phyloP scores from a whole-genome alignment of 2,113 vertebrate species.

The Gambusia holbrooki region DNA sequence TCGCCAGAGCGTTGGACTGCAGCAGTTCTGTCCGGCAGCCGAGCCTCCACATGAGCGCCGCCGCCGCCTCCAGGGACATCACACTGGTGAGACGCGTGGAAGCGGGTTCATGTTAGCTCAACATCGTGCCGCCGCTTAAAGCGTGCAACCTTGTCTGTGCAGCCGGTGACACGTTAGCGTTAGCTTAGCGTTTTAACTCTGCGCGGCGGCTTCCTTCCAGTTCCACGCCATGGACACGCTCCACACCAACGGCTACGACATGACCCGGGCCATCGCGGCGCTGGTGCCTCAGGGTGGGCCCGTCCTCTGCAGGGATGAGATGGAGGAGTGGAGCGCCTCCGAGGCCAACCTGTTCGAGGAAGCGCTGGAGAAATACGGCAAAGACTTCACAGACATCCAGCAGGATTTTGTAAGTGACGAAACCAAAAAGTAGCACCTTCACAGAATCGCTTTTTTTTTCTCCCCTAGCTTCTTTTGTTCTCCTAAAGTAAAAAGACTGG shows the following conservation, averaged over 20 bases:
- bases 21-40: constrained; percentile 85
- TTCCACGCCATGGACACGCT: constrained; percentile 99
- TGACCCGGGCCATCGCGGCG: constrained; percentile 94
- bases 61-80: constrained; percentile 85
- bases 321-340: constrained; percentile 99
- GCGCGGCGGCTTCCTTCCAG: constrained; percentile 61
- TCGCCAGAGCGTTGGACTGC: constrained; percentile 84
- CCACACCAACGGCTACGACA: constrained; percentile 92
- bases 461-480: not conserved
- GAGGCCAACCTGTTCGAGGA: constrained; percentile 98
- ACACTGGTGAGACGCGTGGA: constrained; percentile 76
- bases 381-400: constrained; percentile 98
- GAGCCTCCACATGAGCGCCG: constrained; percentile 86
- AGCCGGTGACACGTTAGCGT: constrained; percentile 10
- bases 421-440: not conserved
- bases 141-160: not conserved
- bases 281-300: constrained; percentile 98
- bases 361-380: constrained; percentile 97
- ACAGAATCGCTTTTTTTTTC: not conserved
- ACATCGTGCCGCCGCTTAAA: constrained; percentile 27
- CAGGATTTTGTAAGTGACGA: constrained; percentile 95
- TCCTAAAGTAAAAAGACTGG: too few species aligned
- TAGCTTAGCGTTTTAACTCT: not conserved
- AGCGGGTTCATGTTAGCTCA: constrained; percentile 4
- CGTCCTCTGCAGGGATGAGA: constrained; percentile 95